Percentiles rank a stretch among this genome's conserved stretches.
Evolutionary conservation across 2,113 vertebrate genomes (phyloP).

Genomic region (Platichthys stellatus): DNA sequence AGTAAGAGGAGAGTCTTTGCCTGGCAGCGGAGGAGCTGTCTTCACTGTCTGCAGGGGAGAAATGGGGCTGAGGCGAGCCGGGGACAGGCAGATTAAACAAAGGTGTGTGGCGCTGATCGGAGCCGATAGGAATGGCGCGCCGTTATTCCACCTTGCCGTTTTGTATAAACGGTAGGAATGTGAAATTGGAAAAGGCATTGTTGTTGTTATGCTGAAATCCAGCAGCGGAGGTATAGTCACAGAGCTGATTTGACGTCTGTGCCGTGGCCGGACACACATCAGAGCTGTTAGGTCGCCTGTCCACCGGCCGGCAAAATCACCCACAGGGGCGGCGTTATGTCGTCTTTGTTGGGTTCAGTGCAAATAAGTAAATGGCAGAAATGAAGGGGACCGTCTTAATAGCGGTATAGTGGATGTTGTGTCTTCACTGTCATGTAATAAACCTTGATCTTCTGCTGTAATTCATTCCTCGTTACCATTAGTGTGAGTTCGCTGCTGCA

Average conservation of each 20-base stretch:
- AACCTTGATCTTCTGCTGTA: neutral
- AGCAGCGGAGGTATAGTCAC: neutral
- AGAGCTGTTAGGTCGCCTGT: neutral
- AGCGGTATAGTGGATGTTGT: neutral
- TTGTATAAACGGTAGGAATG: neutral
- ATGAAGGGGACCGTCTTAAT: too few species aligned
- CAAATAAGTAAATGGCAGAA: neutral
- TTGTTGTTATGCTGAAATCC: neutral
- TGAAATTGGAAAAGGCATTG: neutral
- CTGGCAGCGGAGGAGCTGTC: constrained; percentile 25
- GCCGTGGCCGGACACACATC: neutral
- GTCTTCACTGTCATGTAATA: neutral
- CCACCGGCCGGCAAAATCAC: neutral
- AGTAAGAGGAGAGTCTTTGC: constrained; percentile 42
- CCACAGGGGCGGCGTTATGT: neutral
- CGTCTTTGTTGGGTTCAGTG: neutral
- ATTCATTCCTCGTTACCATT: too few species aligned
- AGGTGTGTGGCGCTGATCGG: constrained; percentile 49
- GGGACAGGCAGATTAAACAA: constrained; percentile 39
- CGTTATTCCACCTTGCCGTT: neutral
- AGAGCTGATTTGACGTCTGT: neutral
- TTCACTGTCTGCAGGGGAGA: constrained; percentile 40
- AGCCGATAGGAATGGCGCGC: neutral
- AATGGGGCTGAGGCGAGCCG: constrained; percentile 32
- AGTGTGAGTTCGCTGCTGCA: too few species aligned